These are phyloP conservation scores for Pyrocoelia pectoralis DNA, from an alignment of 2,888 invertebrate species.

Conservation along the genomic window DNA sequence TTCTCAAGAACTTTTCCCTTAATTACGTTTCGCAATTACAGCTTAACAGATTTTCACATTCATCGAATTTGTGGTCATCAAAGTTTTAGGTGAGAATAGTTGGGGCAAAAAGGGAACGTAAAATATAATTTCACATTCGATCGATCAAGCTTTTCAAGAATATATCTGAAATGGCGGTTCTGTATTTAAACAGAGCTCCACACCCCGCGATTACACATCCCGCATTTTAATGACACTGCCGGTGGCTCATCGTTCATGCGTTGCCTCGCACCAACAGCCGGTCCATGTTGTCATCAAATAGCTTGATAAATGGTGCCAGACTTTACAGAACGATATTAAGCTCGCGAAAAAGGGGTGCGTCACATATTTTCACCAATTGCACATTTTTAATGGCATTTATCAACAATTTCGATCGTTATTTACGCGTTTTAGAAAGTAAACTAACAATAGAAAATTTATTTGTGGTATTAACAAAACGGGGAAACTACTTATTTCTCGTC, in stretches of 20 bases:
- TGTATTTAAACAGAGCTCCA: conserved; percentile 24
- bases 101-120: neutral
- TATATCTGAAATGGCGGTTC: conserved; percentile 22
- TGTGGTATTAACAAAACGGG: no score
- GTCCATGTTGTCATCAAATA: conserved; percentile 32
- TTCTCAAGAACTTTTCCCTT: neutral
- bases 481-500: no score
- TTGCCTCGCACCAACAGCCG: conserved; percentile 32
- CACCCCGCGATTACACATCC: conserved; percentile 25
- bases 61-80: no score
- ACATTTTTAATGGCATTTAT: conserved; percentile 28
- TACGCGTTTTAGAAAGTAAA: conserved; percentile 12
- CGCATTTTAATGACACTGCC: conserved; percentile 35
- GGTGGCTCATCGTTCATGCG: conserved; percentile 36
- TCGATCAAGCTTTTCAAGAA: conserved; percentile 17
- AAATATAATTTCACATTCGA: conserved; percentile 11
- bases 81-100: no score
- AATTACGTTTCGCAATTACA: neutral
- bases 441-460: neutral
- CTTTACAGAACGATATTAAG: conserved; percentile 35
- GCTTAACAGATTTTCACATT: no score
- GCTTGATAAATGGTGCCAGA: conserved; percentile 34
- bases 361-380: conserved; percentile 24
- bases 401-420: conserved; percentile 10
- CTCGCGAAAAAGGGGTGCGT: conserved; percentile 28